Evolutionary conservation across 1,140 invertebrate species (phyloP).

Genomic region (Drosophila busckii): DNA sequence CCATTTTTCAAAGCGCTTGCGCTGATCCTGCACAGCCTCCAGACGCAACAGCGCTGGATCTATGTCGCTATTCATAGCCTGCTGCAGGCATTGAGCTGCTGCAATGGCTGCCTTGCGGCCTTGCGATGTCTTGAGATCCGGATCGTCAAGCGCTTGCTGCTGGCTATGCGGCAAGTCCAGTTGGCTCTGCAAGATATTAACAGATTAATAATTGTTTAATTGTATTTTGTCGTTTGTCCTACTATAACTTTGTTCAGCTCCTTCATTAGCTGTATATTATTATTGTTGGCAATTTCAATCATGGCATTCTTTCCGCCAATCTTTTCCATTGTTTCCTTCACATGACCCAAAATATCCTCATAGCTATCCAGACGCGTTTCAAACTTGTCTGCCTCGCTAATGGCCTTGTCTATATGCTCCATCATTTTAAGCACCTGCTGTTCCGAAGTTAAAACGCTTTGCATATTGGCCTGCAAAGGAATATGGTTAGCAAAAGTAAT

Average conservation of each 20-base stretch:
- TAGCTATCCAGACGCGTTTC: conserved; percentile 87
- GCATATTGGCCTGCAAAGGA: conserved; percentile 85
- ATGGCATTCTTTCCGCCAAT: conserved; percentile 95
- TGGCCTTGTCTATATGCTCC: conserved; percentile 89
- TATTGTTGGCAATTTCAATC: conserved; percentile 91
- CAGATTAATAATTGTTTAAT: neutral
- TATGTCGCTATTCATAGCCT: conserved; percentile 87
- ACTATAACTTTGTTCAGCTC: conserved; percentile 91
- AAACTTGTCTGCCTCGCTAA: conserved; percentile 87
- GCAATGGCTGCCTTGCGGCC: conserved; percentile 88
- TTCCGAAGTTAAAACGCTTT: conserved; percentile 89
- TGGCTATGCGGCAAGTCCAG: conserved; percentile 87
- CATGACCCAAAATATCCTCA: conserved; percentile 89
- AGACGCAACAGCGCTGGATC: conserved; percentile 84
- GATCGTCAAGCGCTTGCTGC: conserved; percentile 85
- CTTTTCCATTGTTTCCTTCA: conserved; percentile 91
- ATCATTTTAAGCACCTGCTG: conserved; percentile 90
- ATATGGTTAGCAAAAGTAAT: neutral
- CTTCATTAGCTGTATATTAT: conserved; percentile 88
- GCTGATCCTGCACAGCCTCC: conserved; percentile 92
- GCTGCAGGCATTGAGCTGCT: conserved; percentile 89
- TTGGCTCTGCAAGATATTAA: conserved; percentile 80
- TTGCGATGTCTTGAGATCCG: conserved; percentile 86
- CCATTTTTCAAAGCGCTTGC: conserved; percentile 90
- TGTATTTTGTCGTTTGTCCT: conserved; percentile 35